phyloP scores from a whole-genome alignment of 2,797 vertebrate genomes.

The Falco naumanni region DNA sequence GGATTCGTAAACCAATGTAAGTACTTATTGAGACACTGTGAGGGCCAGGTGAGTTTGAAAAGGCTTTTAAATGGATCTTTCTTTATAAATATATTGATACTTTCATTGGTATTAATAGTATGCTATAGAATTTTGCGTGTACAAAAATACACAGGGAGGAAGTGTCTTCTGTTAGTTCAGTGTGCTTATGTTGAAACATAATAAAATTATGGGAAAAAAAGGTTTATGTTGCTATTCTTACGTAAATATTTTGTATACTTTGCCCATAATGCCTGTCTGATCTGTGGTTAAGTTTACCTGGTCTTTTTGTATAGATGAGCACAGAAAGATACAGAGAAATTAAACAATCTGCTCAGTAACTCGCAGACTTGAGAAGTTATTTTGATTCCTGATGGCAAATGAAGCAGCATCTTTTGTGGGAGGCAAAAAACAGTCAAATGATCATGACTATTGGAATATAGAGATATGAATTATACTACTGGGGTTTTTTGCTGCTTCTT shows the following conservation, averaged over 20 bases:
- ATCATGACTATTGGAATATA: neutral
- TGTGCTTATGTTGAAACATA: neutral
- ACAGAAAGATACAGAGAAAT: neutral
- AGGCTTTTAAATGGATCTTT: neutral
- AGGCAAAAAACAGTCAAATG: neutral
- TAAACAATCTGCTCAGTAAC: neutral
- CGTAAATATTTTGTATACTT: neutral
- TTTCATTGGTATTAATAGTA: neutral
- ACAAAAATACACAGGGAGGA: fast-evolving
- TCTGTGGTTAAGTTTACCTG: neutral
- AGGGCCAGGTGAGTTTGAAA: neutral
- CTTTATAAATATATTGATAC: neutral
- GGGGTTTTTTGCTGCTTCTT: neutral
- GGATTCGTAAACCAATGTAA: neutral
- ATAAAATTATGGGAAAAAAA: neutral
- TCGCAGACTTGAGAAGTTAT: neutral
- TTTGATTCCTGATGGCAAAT: neutral
- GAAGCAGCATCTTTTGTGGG: neutral
- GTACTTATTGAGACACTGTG: neutral
- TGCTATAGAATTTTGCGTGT: neutral
- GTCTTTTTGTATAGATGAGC: neutral
- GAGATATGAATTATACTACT: neutral
- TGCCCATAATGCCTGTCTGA: fast-evolving
- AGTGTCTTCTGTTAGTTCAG: neutral
- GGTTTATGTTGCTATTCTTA: neutral